Evolutionary conservation across 2,113 vertebrate species (phyloP).

Genomic region (Chlorodrepanis virens): DNA sequence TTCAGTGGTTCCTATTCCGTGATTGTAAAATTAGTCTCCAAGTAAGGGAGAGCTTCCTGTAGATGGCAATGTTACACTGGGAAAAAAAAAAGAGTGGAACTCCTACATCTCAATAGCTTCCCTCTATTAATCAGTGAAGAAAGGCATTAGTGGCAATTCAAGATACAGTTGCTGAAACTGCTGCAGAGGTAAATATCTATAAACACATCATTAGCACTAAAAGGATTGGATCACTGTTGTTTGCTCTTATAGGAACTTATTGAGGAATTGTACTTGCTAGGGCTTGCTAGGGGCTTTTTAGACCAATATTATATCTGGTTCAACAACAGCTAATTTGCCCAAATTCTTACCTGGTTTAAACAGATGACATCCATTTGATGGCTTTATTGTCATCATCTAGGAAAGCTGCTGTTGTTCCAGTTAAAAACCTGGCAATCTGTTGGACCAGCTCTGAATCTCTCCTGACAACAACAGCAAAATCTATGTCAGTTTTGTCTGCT

Average conservation of each 20-base stretch:
- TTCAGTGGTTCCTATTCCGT: constrained; percentile 16
- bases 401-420: not conserved
- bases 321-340: not conserved
- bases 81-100: not conserved
- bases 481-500: not conserved
- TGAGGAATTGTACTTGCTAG: not conserved
- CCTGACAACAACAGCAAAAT: not conserved
- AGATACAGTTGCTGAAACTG: constrained; percentile 33
- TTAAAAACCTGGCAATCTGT: not conserved
- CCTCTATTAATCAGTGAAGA: constrained; percentile 48
- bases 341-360: not conserved
- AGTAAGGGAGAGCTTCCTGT: constrained; percentile 43
- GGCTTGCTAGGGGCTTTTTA: not conserved
- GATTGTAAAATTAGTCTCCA: not conserved
- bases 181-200: constrained; percentile 53
- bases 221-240: constrained; percentile 14
- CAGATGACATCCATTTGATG: not conserved
- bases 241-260: not conserved
- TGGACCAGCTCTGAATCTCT: not conserved
- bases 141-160: constrained; percentile 39
- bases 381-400: not conserved
- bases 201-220: constrained; percentile 56
- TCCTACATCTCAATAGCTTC: not conserved
- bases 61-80: constrained; percentile 78
- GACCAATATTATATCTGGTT: not conserved